Base-by-base conservation (phyloP, 1,140 invertebrate species). In the Coenobita brevimanus region DNA sequence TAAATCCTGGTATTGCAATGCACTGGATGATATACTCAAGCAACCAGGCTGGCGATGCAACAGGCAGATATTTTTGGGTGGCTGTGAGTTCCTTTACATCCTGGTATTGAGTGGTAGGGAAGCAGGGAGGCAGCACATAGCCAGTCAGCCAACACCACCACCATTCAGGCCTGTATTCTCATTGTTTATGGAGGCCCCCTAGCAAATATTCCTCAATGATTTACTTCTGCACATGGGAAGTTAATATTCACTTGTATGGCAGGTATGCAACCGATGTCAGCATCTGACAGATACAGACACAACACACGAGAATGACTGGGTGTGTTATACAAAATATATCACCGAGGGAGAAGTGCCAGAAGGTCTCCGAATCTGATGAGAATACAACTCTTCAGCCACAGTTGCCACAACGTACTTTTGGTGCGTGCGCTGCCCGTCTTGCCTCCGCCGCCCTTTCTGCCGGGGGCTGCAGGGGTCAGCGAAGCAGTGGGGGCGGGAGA, bases 381-480 rank as follows among this genome's bases (percentile, higher is more conserved):
- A n/a, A n/a, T n/a, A n/a, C n/a, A n/a, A n/a, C n/a, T n/a, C n/a
- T n/a, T n/a, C n/a, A n/a, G n/a, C n/a, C n/a, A 27, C 50, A 69
- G 62, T 46, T 67, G 50, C 41, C 76, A 64, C 36, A 75, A 87
- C 85, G 67, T 87, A 87, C 85, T 60, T 87, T 87, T 87, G 33
- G 85, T 38, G 85, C 76, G 73, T 2, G 84, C 41, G 8, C 85
- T 38, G 46, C 89, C 60, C 17, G 91, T 90, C 69, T 92, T 92
- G 73, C 92, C 92, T 4, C 91, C 91, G 78, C 92, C 91, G 46
- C 92, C 93, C 43, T 91, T 89, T 33, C 92, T 91, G 21, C 90
- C 89, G n/a, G 91, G 91, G 0, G 90, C 8, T n/a, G 75, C 50
- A 21, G 64, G 38, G n/a, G 90, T 64, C n/a, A 90, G 76, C 3